Conservation (phyloP, 2,888 invertebrate species). For the Bugula neritina region DNA sequence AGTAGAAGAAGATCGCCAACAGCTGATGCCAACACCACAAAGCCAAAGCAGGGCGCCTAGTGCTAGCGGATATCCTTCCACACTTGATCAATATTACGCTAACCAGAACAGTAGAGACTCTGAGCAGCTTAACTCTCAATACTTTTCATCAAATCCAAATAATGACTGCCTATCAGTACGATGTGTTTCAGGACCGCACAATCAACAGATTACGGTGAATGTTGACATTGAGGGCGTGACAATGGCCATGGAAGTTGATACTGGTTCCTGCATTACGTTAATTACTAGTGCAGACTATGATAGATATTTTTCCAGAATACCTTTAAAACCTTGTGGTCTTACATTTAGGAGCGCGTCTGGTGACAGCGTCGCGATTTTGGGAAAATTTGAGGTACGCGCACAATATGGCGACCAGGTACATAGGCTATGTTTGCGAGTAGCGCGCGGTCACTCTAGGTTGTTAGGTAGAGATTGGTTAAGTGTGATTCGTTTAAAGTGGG, state of each 20-base stretch:
- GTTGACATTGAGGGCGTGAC: constrained; percentile 27
- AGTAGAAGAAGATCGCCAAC: no score
- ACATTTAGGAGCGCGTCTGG: neutral
- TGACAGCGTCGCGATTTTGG: neutral
- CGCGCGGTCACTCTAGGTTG: neutral
- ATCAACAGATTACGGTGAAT: no score
- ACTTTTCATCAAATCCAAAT: no score
- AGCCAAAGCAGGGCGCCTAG: no score
- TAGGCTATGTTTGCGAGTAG: neutral
- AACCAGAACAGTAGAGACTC: no score
- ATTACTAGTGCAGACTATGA: neutral
- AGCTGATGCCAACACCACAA: no score
- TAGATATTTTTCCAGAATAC: neutral
- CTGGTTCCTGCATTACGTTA: neutral
- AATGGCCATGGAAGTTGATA: constrained; percentile 26
- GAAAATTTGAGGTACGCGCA: neutral
- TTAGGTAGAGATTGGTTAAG: constrained; percentile 5
- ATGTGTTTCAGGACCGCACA: no score
- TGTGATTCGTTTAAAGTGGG: neutral
- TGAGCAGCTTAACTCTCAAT: no score
- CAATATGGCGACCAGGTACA: neutral
- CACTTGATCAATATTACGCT: no score
- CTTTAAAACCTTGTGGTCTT: neutral
- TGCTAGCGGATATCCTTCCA: no score
- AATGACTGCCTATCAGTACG: no score